These are phyloP conservation scores for Dicaeum eximium DNA, from an alignment of 2,113 vertebrate species.

Conservation along the genomic window DNA sequence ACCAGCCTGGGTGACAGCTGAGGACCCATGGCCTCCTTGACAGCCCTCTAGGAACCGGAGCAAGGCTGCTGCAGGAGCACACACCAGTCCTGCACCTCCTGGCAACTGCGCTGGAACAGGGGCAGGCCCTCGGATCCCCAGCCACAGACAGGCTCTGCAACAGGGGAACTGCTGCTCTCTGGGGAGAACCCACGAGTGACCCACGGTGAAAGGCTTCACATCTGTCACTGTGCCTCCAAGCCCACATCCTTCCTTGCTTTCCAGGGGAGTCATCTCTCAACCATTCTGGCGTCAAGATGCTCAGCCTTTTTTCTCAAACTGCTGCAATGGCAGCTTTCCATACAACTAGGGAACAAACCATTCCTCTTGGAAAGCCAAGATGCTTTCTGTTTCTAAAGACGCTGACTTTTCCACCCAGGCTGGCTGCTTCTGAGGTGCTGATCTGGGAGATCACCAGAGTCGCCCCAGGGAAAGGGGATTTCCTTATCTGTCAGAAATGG, in stretches of 20 bases:
- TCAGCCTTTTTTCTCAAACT: not conserved
- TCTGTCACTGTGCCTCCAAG: not conserved
- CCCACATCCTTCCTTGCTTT: not conserved
- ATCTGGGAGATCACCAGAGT: not conserved
- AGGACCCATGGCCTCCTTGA: rapidly evolving
- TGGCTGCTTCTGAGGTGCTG: not conserved
- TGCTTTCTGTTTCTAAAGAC: not conserved
- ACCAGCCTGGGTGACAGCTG: not conserved
- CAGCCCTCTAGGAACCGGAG: not conserved
- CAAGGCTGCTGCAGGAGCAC: not conserved
- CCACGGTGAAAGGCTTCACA: not conserved
- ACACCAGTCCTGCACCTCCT: not conserved
- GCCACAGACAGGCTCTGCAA: not conserved
- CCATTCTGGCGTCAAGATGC: not conserved
- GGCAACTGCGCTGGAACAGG: rapidly evolving
- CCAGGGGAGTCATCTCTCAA: not conserved
- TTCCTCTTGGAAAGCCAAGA: not conserved
- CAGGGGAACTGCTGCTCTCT: not conserved
- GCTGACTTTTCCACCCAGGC: not conserved
- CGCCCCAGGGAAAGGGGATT: not conserved
- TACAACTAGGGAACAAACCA: not conserved
- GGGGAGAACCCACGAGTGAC: not conserved
- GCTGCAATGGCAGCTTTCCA: not conserved
- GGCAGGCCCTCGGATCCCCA: rapidly evolving
- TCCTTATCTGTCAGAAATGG: not conserved